A percentile compares a stretch with the other conserved stretches of the same genome.
These are phyloP conservation scores for Xenus cinereus DNA, from an alignment of 2,113 vertebrate species.

Conservation along the genomic window DNA sequence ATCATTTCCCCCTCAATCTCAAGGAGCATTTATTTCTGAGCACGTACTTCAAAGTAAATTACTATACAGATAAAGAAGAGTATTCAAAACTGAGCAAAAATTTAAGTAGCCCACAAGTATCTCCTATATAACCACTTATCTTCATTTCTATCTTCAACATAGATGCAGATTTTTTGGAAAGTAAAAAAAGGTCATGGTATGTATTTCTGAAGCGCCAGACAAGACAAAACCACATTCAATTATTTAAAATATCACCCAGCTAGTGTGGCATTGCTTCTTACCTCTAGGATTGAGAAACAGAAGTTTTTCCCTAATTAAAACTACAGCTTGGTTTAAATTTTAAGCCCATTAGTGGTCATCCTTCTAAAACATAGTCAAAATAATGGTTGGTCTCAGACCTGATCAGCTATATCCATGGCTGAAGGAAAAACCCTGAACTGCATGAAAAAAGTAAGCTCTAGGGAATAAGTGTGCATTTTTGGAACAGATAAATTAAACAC, in stretches of 20 bases:
- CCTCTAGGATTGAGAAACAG: neutral
- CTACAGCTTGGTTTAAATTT: neutral
- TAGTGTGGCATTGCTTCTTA: neutral
- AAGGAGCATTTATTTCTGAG: neutral
- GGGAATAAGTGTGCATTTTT: neutral
- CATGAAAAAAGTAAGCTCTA: neutral
- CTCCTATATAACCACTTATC: neutral
- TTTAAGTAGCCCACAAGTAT: neutral
- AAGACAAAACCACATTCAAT: neutral
- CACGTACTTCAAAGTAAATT: neutral
- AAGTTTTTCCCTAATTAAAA: neutral
- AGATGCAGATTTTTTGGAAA: neutral
- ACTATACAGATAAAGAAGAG: neutral
- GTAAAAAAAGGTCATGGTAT: neutral
- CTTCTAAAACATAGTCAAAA: neutral
- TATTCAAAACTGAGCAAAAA: conserved; percentile 15
- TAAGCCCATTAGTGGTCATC: neutral
- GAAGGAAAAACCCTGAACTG: neutral
- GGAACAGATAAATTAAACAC: neutral
- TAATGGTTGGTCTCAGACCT: neutral
- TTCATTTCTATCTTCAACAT: neutral
- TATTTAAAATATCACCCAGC: neutral
- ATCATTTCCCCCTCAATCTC: neutral
- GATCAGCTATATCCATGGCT: neutral
- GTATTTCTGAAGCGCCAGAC: neutral